Evolutionary conservation across 2,888 invertebrate genomes (phyloP).

Genomic region (Chydorus sphaericus): DNA sequence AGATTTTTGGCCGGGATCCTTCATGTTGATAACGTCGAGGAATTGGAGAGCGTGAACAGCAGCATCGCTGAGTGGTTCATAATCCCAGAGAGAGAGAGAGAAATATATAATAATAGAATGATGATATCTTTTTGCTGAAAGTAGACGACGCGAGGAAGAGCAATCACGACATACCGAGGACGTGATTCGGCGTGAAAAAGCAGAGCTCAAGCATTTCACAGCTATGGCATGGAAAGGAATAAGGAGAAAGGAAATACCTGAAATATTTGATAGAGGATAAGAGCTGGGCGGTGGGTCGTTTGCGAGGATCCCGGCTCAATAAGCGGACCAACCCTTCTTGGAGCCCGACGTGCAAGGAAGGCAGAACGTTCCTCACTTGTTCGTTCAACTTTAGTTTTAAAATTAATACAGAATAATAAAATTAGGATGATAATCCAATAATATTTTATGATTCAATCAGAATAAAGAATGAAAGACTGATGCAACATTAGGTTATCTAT

Average conservation of each 20-base stretch:
- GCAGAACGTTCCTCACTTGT: conserved; percentile 59
- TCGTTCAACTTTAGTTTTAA: conserved; percentile 82
- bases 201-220: background rate
- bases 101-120: conserved; percentile 12
- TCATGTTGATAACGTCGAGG: conserved; percentile 81
- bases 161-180: conserved; percentile 1
- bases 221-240: background rate
- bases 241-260: conserved; percentile 61
- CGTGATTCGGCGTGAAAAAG: too few relatives aligned
- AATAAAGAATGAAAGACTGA: too few relatives aligned
- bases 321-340: conserved; percentile 73
- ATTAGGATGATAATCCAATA: too few relatives aligned
- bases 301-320: conserved; percentile 64
- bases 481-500: too few relatives aligned
- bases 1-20: conserved; percentile 72
- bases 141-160: background rate
- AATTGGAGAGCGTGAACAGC: conserved; percentile 83
- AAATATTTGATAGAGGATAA: conserved; percentile 80
- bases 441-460: too few relatives aligned
- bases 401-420: too few relatives aligned
- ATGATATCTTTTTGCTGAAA: background rate
- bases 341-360: conserved; percentile 63
- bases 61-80: conserved; percentile 61
- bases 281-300: conserved; percentile 79
- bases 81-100: too few relatives aligned